Evolutionary conservation across 2,888 invertebrate genomes (phyloP), one percentile per base, ranked within the genome.

Genomic region (Melikaiella ostensackeni): DNA sequence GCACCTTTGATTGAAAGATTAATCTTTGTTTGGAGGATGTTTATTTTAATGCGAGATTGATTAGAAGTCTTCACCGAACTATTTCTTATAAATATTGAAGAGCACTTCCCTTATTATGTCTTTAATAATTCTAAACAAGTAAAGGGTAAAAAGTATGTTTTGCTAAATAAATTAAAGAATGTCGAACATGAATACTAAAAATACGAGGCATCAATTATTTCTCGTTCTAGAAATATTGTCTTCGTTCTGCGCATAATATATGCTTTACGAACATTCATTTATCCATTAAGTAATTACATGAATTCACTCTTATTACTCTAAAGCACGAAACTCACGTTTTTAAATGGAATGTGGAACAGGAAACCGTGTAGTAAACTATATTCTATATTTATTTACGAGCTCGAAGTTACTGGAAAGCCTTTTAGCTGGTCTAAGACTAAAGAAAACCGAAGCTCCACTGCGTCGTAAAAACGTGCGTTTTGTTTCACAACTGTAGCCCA

Each of bases 361-460:
- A 21, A 13, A 21, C 3, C 9, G 3, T 16, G 27, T 2, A 27
- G 13, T 27, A 1, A 27, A 59, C 24, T 59, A 3, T 27, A 27
- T 59, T 59, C 21, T 24, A 59, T 24, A 59, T 59, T 24, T 59
- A 59, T 59, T 59, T 59, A 16, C 27, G 59, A 57, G 27, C 24
- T 27, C 21, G 0, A 59, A 5, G 24, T 27, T 27, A 5, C 24
- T 59, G 7, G 27, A 59, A 27, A 27, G 59, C 59, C 16, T 27
- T 59, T 59, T 59, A 13, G 6, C 27, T 24, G 11, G 27, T 27
- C 27, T 59, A 59, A 59, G 27, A 16, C 27, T 59, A 27, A 57
- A 55, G 55, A 19, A 7, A 55, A 27, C 21, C n/a, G 21, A 21
- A 55, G 16, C 16, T 16, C 24, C 27, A 27, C 24, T 59, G 13